Evolutionary conservation across 2,797 vertebrate species (phyloP), one percentile per base, ranked within the genome.

Genomic region (Lemur catta): DNA sequence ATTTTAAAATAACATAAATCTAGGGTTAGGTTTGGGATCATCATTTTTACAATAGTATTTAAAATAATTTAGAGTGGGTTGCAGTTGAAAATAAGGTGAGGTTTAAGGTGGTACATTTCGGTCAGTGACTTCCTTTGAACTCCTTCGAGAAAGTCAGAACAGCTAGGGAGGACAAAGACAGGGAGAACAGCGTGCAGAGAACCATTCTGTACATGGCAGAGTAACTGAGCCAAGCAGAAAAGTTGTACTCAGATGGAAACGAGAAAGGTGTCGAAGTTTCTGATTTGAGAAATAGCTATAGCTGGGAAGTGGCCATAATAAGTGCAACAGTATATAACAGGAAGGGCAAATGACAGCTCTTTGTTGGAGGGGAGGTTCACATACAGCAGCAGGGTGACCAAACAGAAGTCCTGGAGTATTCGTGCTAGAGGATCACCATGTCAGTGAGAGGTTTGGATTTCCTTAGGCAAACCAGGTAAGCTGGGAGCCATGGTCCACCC

Each of bases 1-100:
- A n/a, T 81, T 93, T 88, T 91, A 74, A 85, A 92, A 85, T 85
- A 92, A 50, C 22, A 26, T 24, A 72, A 75, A 71, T 69, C 48
- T 35, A 71, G 15, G 75, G 26, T 84, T 57, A 43, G 59, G 28
- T 46, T 91, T 84, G 30, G 17, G 17, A 57, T 61, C 76, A 30
- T 84, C 41, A 8, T 86, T 86, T 96, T 59, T 50, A 30, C 14
- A 67, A 4, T 11, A 43, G 41, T 71, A 76, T 74, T 84, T 71
- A 59, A 93, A 69, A 55, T 43, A 46, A 43, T 59, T 69, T 38
- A n/a, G 26, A 61, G 18, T 46, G 15, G 67, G n/a, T 81, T 74
- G 71, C 92, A 79, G 20, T 6, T 50, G 72, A 74, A 33, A 81
- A 38, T 24, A n/a, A 61, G 43, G 24, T 75, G 57, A 67, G 30